phyloP scores from a whole-genome alignment of 1,140 invertebrate genomes.

The Leucophenga varia region DNA sequence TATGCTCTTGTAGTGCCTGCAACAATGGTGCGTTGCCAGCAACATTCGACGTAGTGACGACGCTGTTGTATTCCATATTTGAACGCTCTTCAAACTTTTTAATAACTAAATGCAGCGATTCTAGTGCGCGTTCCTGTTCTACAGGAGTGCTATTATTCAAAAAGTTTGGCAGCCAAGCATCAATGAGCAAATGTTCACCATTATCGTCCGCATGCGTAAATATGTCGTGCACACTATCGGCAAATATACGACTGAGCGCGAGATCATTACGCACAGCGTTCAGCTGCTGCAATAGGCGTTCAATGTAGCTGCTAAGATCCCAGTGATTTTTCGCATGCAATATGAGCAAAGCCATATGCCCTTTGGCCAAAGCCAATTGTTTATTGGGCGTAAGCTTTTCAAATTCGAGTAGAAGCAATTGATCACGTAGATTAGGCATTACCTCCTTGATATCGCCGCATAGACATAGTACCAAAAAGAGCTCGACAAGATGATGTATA shows the following conservation, averaged over 20 bases:
- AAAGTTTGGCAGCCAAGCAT: constrained; percentile 44
- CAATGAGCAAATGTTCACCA: constrained; percentile 44
- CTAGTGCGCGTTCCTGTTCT: constrained; percentile 43
- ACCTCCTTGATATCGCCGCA: constrained; percentile 32
- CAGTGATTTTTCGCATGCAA: constrained; percentile 33
- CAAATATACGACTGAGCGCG: constrained; percentile 31
- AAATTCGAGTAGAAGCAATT: constrained; percentile 36
- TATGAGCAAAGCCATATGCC: constrained; percentile 45
- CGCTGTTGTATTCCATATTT: constrained; percentile 4
- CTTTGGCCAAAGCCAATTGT: constrained; percentile 38
- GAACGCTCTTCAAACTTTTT: constrained; percentile 24
- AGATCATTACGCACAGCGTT: constrained; percentile 31
- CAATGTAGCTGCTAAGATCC: constrained; percentile 35
- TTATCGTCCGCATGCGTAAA: constrained; percentile 37
- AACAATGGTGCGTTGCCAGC: constrained; percentile 6
- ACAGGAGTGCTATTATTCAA: constrained; percentile 37
- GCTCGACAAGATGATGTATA: constrained; percentile 50
- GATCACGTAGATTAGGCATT: constrained; percentile 35
- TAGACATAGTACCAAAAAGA: constrained; percentile 42
- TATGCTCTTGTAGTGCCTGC: constrained; percentile 34
- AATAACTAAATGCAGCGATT: constrained; percentile 37
- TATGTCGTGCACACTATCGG: constrained; percentile 24
- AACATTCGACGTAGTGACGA: neutral
- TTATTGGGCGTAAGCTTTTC: constrained; percentile 38
- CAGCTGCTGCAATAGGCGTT: constrained; percentile 39